These are phyloP conservation scores for Entelurus aequoreus DNA, from an alignment of 2,113 vertebrate genomes.

Conservation along the genomic window DNA sequence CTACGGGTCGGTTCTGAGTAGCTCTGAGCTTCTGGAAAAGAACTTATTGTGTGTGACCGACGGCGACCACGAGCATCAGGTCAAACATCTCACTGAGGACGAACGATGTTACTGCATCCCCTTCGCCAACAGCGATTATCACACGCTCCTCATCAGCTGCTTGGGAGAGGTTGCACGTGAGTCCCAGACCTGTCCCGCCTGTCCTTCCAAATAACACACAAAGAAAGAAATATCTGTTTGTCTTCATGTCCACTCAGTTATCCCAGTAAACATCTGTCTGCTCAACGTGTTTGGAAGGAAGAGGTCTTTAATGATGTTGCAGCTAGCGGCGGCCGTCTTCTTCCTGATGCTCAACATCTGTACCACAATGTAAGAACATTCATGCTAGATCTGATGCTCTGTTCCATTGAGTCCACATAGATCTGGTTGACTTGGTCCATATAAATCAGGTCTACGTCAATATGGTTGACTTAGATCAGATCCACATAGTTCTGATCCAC, in stretches of 20 bases:
- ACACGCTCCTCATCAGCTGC: constrained; percentile 88
- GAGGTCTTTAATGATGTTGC: constrained; percentile 77
- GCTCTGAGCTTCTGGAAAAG: constrained; percentile 84
- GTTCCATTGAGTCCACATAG: too few relatives aligned
- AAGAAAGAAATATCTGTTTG: background rate
- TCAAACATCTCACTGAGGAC: constrained; percentile 52
- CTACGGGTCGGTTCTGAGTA: constrained; percentile 87
- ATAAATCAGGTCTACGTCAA: too few relatives aligned
- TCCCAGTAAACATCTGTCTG: constrained; percentile 83
- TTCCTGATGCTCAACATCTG: constrained; percentile 89
- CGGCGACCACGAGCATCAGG: background rate
- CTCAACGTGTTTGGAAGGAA: constrained; percentile 84
- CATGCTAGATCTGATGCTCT: background rate
- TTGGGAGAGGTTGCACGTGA: constrained; percentile 83
- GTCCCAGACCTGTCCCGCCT: background rate
- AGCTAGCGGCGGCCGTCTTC: constrained; percentile 77
- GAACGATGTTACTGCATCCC: constrained; percentile 80
- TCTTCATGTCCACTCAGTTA: constrained; percentile 66
- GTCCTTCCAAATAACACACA: too few relatives aligned
- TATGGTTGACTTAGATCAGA: too few relatives aligned
- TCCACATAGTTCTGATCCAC: too few relatives aligned
- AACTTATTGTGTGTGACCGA: constrained; percentile 77
- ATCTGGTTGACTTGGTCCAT: too few relatives aligned
- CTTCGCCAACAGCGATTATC: constrained; percentile 78
- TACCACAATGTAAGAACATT: constrained; percentile 77